phyloP scores from a whole-genome alignment of 2,797 vertebrate genomes.

The Cryptoprocta ferox region DNA sequence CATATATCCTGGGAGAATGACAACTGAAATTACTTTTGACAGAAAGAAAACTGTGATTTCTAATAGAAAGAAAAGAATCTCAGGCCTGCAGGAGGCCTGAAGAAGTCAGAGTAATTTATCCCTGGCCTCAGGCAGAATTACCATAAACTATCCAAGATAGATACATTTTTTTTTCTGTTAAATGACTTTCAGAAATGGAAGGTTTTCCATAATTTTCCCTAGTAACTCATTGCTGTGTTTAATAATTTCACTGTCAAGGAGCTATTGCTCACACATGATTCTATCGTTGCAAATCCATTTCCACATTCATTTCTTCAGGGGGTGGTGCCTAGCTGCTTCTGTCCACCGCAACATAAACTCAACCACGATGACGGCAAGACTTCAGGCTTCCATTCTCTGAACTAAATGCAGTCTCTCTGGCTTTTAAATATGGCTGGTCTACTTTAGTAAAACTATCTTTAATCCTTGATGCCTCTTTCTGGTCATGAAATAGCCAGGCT shows the following conservation, averaged over 20 bases:
- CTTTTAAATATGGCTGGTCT: slow-evolving; percentile 23
- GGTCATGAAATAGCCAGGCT: not conserved
- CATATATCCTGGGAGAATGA: slow-evolving; percentile 38
- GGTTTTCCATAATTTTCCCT: slow-evolving; percentile 69
- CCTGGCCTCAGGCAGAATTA: slow-evolving; percentile 59
- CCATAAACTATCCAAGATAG: slow-evolving; percentile 69
- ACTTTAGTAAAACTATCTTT: slow-evolving; percentile 18
- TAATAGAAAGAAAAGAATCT: slow-evolving; percentile 74
- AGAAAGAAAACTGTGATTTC: slow-evolving; percentile 64
- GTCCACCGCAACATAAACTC: not conserved
- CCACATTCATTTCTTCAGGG: not conserved
- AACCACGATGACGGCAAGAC: not conserved
- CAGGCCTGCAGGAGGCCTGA: not conserved
- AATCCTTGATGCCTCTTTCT: slow-evolving; percentile 13
- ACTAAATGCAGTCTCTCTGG: slow-evolving; percentile 25
- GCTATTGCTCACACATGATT: slow-evolving; percentile 30
- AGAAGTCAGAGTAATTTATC: slow-evolving; percentile 72
- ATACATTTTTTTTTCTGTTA: slow-evolving; percentile 57
- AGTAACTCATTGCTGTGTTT: slow-evolving; percentile 70
- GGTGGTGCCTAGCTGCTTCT: not conserved
- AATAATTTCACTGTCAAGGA: slow-evolving; percentile 71
- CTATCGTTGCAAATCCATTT: not conserved
- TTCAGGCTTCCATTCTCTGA: not conserved
- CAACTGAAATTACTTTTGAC: slow-evolving; percentile 60
- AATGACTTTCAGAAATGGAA: slow-evolving; percentile 71